phyloP scores from a whole-genome alignment of 2,888 invertebrate genomes.

The Aphidius colemani region DNA sequence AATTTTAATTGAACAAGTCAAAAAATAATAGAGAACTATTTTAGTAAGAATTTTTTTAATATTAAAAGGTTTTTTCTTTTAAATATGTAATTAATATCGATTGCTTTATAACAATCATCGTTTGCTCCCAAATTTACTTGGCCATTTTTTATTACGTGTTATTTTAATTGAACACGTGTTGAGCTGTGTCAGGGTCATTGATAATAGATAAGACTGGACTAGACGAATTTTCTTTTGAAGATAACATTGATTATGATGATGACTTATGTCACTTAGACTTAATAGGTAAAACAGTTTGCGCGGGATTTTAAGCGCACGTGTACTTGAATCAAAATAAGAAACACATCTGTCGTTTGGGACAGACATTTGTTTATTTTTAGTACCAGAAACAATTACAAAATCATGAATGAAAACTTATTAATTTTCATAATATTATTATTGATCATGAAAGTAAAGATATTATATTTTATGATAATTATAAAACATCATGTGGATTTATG shows the following conservation, averaged over 20 bases:
- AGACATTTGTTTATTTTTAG: not conserved
- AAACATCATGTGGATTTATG: conserved; percentile 29
- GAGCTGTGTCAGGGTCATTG: too few relatives aligned
- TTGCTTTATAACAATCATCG: too few relatives aligned
- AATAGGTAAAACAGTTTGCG: conserved; percentile 27
- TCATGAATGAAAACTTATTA: conserved; percentile 24
- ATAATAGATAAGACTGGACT: too few relatives aligned
- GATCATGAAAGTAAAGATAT: not conserved
- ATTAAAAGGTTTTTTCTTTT: too few relatives aligned
- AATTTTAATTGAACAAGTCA: too few relatives aligned
- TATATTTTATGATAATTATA: not conserved
- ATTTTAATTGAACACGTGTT: too few relatives aligned
- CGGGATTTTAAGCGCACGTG: not conserved
- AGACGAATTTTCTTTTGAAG: too few relatives aligned
- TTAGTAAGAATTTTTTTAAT: too few relatives aligned
- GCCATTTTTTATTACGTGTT: too few relatives aligned
- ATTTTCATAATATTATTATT: not conserved
- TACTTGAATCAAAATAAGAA: not conserved
- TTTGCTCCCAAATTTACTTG: too few relatives aligned
- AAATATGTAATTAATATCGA: too few relatives aligned
- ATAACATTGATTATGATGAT: not conserved
- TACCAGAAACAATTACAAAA: conserved; percentile 4
- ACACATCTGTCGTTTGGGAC: not conserved
- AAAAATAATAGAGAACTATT: too few relatives aligned
- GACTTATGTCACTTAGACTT: not conserved